Base-by-base conservation (phyloP, 2,797 vertebrate genomes). In the Crocidura indochinensis region DNA sequence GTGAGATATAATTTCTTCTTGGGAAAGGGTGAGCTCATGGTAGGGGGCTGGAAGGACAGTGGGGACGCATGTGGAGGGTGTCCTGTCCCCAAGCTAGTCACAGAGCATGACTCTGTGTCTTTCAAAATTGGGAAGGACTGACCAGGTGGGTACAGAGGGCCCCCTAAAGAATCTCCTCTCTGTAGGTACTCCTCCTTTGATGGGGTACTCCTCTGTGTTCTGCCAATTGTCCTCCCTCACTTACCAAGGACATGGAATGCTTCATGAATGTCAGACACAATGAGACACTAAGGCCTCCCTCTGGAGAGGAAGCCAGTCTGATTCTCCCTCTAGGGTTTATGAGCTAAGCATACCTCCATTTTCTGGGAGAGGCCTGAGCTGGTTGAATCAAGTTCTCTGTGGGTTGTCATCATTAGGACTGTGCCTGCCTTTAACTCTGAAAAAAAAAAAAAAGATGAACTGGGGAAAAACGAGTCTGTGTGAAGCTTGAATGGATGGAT, bases 51-150 rank as follows among this genome's bases (percentile, higher is more conserved):
- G 38, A 38, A 38, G 38, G 38, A 38, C 38, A 38, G 2, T 38
- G 38, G 38, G 38, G 38, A 38, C 2, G 2, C 49, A 8, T 8
- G 47, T 12, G 27, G 56, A 60, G 19, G 56, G 6, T 60, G 4
- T 44, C 68, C 49, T 4, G 8, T 9, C 6, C 2, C 3, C 27
- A 10, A 26, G 10, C 38, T 29, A 11, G 22, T 19, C 26, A 31
- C 1, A 3, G n/a, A 51, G 12, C 0, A 1, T 27, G 65, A 9
- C 26, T 0, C 17, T 7, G 56, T 38, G 17, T 20, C 8, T 60
- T 20, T 17, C 56, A 60, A 20, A 27, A 31, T 19, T 27, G 26
- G 62, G 27, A 10, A 27, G 64, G 64, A 5, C 64, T 26, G 64
- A 8, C 64, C 64, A 65, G 64, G 56, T 60, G 56, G 56, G 1